Evolutionary conservation across 2,113 vertebrate genomes (phyloP).

Genomic region (Halichoeres trimaculatus): DNA sequence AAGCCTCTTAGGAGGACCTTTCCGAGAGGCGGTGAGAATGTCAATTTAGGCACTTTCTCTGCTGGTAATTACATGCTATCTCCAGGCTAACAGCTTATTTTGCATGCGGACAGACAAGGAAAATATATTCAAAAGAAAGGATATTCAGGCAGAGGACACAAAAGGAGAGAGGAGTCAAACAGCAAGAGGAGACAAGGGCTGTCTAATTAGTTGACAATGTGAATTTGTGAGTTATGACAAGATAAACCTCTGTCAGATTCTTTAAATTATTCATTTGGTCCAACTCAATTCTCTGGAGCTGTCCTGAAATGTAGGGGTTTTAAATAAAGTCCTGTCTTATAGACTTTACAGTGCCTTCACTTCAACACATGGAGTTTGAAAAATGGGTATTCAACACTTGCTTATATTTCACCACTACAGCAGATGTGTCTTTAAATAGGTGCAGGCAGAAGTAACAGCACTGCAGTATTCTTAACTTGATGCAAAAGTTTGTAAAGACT

Average conservation of each 20-base stretch:
- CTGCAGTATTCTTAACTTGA: neutral
- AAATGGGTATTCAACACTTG: too few species aligned
- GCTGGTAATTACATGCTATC: conserved; percentile 69
- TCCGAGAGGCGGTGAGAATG: conserved; percentile 62
- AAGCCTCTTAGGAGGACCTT: conserved; percentile 75
- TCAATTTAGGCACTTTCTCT: conserved; percentile 72
- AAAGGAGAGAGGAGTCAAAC: conserved; percentile 1
- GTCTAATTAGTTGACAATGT: conserved; percentile 34
- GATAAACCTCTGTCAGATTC: conserved; percentile 7
- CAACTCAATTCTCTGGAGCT: neutral
- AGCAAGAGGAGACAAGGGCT: neutral
- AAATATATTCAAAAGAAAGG: conserved; percentile 31
- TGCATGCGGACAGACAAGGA: conserved; percentile 38
- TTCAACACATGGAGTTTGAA: neutral
- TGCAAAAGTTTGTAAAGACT: neutral
- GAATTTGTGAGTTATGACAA: conserved; percentile 14
- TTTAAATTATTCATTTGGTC: neutral
- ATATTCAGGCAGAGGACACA: conserved; percentile 22
- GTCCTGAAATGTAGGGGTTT: neutral
- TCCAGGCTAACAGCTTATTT: conserved; percentile 56
- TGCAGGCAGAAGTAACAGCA: neutral
- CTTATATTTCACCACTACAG: neutral
- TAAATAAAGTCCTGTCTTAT: neutral
- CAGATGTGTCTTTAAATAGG: neutral
- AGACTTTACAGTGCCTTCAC: neutral